phyloP scores from a whole-genome alignment of 2,888 invertebrate genomes.

The Platynereis dumerilii region DNA sequence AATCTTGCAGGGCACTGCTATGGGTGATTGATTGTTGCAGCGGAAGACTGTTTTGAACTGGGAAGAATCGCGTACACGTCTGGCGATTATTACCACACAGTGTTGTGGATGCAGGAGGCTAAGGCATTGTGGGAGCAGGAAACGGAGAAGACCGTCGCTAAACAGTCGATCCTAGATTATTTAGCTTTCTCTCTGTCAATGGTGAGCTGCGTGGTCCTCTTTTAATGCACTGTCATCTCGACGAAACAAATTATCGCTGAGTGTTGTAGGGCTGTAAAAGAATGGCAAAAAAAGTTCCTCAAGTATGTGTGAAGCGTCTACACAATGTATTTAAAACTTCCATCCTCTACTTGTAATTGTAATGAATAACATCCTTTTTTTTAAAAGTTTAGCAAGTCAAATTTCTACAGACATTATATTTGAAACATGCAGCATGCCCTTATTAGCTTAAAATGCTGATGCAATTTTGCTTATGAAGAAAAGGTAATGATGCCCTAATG shows the following conservation, averaged over 20 bases:
- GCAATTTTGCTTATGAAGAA: too few species aligned
- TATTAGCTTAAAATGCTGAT: too few species aligned
- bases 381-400: too few species aligned
- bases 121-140: conserved; percentile 70
- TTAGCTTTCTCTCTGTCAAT: conserved; percentile 31
- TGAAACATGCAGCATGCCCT: too few species aligned
- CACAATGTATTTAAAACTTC: too few species aligned
- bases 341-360: too few species aligned
- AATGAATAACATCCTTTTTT: too few species aligned
- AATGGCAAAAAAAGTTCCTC: background rate
- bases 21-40: conserved; percentile 55
- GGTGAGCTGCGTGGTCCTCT: too few species aligned
- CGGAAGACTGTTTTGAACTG: conserved; percentile 94
- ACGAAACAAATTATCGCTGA: background rate
- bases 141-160: conserved; percentile 65
- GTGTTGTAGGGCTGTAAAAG: background rate
- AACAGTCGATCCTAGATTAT: conserved; percentile 29
- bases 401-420: too few species aligned
- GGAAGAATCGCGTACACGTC: conserved; percentile 92
- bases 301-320: too few species aligned
- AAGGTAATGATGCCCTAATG: too few species aligned
- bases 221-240: too few species aligned
- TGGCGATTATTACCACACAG: conserved; percentile 89
- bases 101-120: conserved; percentile 95
- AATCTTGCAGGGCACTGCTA: background rate